Evolutionary conservation across 92 coral and sea anemone species (phyloP).

Genomic region (Palythoa grandis): DNA sequence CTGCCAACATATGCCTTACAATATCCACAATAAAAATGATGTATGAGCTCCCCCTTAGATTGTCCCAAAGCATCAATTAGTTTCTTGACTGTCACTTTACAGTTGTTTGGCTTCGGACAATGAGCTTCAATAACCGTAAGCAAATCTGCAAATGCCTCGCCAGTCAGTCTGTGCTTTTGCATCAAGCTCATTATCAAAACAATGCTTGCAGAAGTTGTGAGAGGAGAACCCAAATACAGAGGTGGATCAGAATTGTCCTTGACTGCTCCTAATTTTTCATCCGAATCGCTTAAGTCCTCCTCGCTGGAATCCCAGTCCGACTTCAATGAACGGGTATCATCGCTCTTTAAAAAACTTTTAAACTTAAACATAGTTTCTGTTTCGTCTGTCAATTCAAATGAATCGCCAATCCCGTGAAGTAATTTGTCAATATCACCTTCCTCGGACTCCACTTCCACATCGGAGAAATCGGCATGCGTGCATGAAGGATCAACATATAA

Average conservation of each 20-base stretch:
- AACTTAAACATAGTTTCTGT: conserved; percentile 6
- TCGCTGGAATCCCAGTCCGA: conserved; percentile 21
- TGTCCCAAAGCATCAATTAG: conserved; percentile 41
- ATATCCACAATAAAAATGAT: conserved; percentile 47
- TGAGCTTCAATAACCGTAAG: conserved; percentile 47
- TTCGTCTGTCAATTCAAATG: conserved; percentile 4
- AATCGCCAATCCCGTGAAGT: neutral
- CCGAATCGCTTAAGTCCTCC: conserved; percentile 10
- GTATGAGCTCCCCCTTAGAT: conserved; percentile 18
- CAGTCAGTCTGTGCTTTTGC: conserved; percentile 49
- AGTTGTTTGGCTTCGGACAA: conserved; percentile 47
- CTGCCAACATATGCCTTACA: conserved; percentile 33
- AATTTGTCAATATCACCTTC: neutral
- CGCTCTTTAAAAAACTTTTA: conserved; percentile 8
- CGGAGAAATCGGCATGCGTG: neutral
- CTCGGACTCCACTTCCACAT: conserved; percentile 22
- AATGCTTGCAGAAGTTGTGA: conserved; percentile 27
- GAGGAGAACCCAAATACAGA: conserved; percentile 28
- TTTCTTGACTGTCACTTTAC: conserved; percentile 34
- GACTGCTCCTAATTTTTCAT: conserved; percentile 8
- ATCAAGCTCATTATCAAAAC: conserved; percentile 42
- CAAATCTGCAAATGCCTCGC: conserved; percentile 51
- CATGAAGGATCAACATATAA: conserved; percentile 8
- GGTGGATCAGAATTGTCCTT: conserved; percentile 20
- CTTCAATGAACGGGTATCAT: neutral